Conservation (phyloP, 2,797 vertebrate species). For the Fringilla coelebs region DNA sequence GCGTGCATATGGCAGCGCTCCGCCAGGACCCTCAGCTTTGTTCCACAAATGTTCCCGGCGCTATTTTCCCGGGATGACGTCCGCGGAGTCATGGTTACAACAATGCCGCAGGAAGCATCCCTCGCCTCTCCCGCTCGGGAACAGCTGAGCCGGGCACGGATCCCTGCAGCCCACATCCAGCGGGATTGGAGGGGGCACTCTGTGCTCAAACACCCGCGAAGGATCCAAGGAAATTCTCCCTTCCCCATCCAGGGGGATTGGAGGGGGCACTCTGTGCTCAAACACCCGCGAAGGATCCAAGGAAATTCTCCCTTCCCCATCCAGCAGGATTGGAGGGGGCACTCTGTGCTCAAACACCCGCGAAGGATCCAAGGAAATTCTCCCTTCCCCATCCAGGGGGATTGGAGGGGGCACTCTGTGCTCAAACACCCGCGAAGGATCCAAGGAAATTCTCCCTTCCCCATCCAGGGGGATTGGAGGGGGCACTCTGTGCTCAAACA, state of each 20-base stretch:
- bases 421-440: accelerated
- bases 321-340: accelerated
- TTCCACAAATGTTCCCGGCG: slow-evolving; percentile 40
- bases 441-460: too few species aligned
- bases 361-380: background rate
- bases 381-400: background rate
- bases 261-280: background rate
- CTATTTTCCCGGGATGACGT: slow-evolving; percentile 61
- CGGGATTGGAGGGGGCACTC: background rate
- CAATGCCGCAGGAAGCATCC: slow-evolving; percentile 24
- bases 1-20: background rate
- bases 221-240: too few species aligned
- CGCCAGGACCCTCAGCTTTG: slow-evolving; percentile 35
- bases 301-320: background rate
- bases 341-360: accelerated
- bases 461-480: background rate
- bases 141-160: background rate
- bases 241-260: background rate
- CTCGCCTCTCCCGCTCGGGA: slow-evolving; percentile 25
- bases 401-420: background rate
- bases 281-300: background rate
- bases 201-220: accelerated
- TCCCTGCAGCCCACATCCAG: accelerated
- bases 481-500: accelerated
- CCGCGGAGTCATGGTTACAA: slow-evolving; percentile 67